Percentiles rank a stretch among this genome's conserved stretches.
Evolutionary conservation across 2,797 vertebrate genomes (phyloP).

Genomic region (Sebastiscus albofasciatus): DNA sequence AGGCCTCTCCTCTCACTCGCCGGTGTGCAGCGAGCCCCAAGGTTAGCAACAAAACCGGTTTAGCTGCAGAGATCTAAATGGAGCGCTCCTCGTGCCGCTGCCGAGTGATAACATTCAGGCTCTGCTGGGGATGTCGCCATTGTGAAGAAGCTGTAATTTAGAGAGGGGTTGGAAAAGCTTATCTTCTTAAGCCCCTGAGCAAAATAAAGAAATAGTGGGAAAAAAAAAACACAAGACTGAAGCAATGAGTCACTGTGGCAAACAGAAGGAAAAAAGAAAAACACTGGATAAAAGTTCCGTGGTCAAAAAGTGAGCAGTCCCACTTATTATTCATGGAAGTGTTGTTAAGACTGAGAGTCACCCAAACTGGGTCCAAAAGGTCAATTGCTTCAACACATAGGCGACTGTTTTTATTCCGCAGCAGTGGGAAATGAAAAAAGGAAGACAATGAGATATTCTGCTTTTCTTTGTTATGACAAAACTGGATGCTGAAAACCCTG

Average conservation of each 20-base stretch:
- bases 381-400: conserved; percentile 51
- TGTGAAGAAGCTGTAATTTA: conserved; percentile 82
- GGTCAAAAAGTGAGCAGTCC: conserved; percentile 18
- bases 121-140: conserved; percentile 69
- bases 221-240: conserved; percentile 24
- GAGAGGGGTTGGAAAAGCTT: conserved; percentile 75
- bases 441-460: conserved; percentile 38
- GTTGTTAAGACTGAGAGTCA: conserved; percentile 40
- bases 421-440: conserved; percentile 44
- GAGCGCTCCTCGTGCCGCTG: conserved; percentile 69
- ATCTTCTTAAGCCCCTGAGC: conserved; percentile 71
- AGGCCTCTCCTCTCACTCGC: conserved; percentile 37
- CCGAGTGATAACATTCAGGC: conserved; percentile 80
- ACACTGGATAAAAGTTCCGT: conserved; percentile 20
- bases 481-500: background rate
- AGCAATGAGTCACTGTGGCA: conserved; percentile 60
- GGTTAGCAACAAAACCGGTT: conserved; percentile 76
- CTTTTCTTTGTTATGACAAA: conserved; percentile 38
- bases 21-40: conserved; percentile 55
- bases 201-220: conserved; percentile 61
- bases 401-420: conserved; percentile 36
- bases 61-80: conserved; percentile 73
- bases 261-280: conserved; percentile 43
- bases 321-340: conserved; percentile 56
- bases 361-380: conserved; percentile 36